These are phyloP conservation scores for Saiga tatarica DNA, from an alignment of 2,113 vertebrate genomes.

Conservation along the genomic window DNA sequence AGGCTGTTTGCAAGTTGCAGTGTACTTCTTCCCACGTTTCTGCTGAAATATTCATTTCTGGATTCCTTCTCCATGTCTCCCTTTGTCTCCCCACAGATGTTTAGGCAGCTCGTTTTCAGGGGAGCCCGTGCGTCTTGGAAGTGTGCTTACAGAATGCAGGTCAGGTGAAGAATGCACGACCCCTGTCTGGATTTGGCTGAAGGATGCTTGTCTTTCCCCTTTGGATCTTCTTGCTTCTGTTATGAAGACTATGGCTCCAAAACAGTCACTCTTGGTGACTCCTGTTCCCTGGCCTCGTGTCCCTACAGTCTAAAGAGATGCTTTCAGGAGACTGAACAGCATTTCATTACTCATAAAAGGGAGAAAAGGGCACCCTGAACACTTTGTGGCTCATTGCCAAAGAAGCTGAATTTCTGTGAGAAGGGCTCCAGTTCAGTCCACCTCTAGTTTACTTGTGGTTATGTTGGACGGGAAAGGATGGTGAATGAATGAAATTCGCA, in stretches of 20 bases:
- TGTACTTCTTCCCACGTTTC: conserved; percentile 84
- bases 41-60: conserved; percentile 86
- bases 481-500: background rate
- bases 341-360: background rate
- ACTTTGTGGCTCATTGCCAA: background rate
- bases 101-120: conserved; percentile 80
- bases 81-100: conserved; percentile 84
- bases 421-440: background rate
- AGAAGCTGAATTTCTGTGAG: background rate
- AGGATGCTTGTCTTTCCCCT: background rate
- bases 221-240: background rate
- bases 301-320: background rate
- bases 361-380: no score
- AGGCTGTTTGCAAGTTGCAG: conserved; percentile 84
- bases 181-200: conserved; percentile 24
- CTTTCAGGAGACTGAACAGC: background rate
- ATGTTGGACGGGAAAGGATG: background rate
- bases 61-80: conserved; percentile 80
- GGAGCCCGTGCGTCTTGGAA: conserved; percentile 62
- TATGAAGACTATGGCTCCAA: background rate
- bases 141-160: conserved; percentile 65
- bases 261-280: background rate
- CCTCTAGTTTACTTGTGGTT: background rate
- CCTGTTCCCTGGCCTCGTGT: background rate
- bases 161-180: conserved; percentile 68